Evolutionary conservation across 2,797 vertebrate genomes (phyloP), one percentile per base, ranked within the genome.

Genomic region (Oreortyx pictus): DNA sequence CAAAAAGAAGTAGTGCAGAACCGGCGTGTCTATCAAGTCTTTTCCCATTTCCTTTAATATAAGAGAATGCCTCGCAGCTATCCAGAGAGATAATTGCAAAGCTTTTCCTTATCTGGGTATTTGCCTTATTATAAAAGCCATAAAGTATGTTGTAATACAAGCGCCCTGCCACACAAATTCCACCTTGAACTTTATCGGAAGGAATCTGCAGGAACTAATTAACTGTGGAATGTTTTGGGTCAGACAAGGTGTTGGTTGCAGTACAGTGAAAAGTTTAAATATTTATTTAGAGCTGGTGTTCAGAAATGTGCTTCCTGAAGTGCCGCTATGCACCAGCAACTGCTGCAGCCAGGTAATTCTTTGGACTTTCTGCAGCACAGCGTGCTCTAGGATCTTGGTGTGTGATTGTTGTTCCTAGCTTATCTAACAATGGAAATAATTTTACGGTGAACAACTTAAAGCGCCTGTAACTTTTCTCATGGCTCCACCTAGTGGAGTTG

Each of bases 81-180:
- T 95, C 88, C 85, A 77, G 88, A 89, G 89, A 92, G 88, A 90
- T 94, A 93, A 95, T 96, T 94, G 65, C 75, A 66, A 86, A 37
- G 60, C 83, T 92, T 92, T 78, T 73, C 75, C 86, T 92, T 93
- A 96, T 95, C 92, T 96, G 88, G 90, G 47, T 93, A 93, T 82
- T 96, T 96, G 81, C 83, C 59, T 96, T 93, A 93, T 90, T 96
- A 96, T 96, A 96, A 92, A 96, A 94, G 82, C 92, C 93, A 93
- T 94, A 74, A 89, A 79, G 72, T 82, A 80, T 96, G 95, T 96
- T 93, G 90, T 93, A 96, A 96, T 75, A 92, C 67, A 94, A 94
- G 90, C 20, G 0, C 91, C 88, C 94, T 91, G 88, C 95, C 90
- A 88, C 94, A 93, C 77, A 93, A 93, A 96, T 96, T 94, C 94